These are phyloP conservation scores for Saturnia japonica DNA, from an alignment of 2,888 invertebrate species.

Conservation along the genomic window DNA sequence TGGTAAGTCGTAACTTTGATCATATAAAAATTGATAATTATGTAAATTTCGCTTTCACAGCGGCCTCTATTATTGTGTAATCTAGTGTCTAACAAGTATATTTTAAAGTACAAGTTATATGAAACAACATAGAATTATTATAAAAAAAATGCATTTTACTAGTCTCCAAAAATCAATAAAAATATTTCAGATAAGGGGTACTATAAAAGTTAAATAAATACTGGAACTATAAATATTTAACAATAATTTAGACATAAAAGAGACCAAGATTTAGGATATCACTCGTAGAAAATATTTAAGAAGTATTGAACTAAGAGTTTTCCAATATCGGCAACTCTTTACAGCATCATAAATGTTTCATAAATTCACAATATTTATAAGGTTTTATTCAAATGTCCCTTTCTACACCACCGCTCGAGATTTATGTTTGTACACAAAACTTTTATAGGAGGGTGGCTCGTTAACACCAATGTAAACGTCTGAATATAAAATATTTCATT, in stretches of 20 bases:
- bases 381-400: conserved; percentile 63
- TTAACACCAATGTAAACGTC: conserved; percentile 79
- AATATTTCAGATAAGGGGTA: too few species aligned
- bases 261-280: not conserved
- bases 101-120: too few species aligned
- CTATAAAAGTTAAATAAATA: not conserved
- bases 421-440: conserved; percentile 72
- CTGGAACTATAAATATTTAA: not conserved
- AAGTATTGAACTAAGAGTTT: conserved; percentile 27
- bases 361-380: conserved; percentile 69
- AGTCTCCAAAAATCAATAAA: too few species aligned
- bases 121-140: too few species aligned
- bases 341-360: conserved; percentile 64
- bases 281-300: not conserved
- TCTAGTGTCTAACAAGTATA: too few species aligned
- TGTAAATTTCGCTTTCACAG: too few species aligned
- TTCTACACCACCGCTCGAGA: conserved; percentile 52
- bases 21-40: too few species aligned
- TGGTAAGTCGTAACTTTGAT: too few species aligned
- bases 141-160: too few species aligned
- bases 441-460: conserved; percentile 73
- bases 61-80: too few species aligned
- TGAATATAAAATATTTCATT: conserved; percentile 64
- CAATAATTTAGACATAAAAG: not conserved
- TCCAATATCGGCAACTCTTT: conserved; percentile 50